Evolutionary conservation across 2,888 invertebrate genomes (phyloP).

Genomic region (Stenodera caucasica): DNA sequence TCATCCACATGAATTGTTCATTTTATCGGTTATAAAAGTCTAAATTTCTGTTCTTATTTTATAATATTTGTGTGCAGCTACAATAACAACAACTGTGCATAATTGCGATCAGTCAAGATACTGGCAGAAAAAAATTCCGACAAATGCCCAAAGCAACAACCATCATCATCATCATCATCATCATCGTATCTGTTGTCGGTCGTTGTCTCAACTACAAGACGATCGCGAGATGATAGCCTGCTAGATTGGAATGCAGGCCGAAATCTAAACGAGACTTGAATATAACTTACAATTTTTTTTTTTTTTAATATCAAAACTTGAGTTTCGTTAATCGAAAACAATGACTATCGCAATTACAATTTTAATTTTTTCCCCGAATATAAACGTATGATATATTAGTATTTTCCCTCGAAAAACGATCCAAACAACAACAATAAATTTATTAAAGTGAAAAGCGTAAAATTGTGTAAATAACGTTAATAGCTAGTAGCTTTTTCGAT

Average conservation of each 20-base stretch:
- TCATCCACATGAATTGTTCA: conserved; percentile 3
- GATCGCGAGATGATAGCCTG: conserved; percentile 8
- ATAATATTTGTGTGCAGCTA: neutral
- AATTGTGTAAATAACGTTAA: conserved; percentile 36
- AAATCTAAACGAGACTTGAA: conserved; percentile 15
- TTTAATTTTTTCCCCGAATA: too few species aligned
- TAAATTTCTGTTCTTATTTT: neutral
- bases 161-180: conserved; percentile 5
- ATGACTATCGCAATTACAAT: too few species aligned
- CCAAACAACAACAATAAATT: conserved; percentile 23
- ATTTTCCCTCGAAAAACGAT: conserved; percentile 18
- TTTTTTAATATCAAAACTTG: neutral
- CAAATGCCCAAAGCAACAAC: conserved; percentile 7
- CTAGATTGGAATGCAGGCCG: conserved; percentile 16
- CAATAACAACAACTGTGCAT: conserved; percentile 8
- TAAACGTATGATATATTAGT: too few species aligned
- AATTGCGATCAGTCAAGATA: conserved; percentile 13
- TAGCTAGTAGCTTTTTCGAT: conserved; percentile 35
- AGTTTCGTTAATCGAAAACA: too few species aligned
- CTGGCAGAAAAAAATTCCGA: conserved; percentile 11
- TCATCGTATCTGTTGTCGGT: neutral
- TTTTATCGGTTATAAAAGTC: conserved; percentile 5
- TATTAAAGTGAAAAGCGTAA: conserved; percentile 33
- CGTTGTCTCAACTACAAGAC: conserved; percentile 9
- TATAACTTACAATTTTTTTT: conserved; percentile 2